A percentile compares a stretch with the other conserved stretches of the same genome.
Conservation (phyloP, 2,888 invertebrate species). For the Campoplex capitator region DNA sequence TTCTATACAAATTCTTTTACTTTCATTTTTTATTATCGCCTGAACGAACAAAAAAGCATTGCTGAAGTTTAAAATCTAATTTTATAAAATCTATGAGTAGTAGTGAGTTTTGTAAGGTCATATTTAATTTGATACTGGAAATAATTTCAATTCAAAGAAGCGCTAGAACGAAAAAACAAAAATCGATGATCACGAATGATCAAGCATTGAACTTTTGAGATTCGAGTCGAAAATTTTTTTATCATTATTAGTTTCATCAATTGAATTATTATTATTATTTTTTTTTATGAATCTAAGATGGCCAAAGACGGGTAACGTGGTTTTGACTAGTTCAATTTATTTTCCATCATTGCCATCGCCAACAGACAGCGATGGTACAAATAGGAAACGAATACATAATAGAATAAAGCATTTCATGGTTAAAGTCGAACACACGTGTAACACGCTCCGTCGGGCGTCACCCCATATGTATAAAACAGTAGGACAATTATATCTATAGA, state of each 20-base stretch:
- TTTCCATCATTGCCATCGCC: constrained; percentile 13
- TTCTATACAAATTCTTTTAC: background rate
- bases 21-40: background rate
- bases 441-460: constrained; percentile 57
- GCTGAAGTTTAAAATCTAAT: background rate
- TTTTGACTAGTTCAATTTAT: constrained; percentile 29
- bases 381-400: constrained; percentile 6
- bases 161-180: background rate
- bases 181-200: background rate
- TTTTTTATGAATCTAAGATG: background rate
- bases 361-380: constrained; percentile 5
- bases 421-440: constrained; percentile 63
- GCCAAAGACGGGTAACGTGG: background rate
- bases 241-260: background rate
- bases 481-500: constrained; percentile 13
- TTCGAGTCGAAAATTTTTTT: background rate
- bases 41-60: background rate
- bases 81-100: background rate
- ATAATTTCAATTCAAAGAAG: background rate
- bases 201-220: background rate
- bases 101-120: background rate
- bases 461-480: constrained; percentile 30
- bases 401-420: constrained; percentile 26
- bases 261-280: background rate
- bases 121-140: background rate